Evolutionary conservation across 2,888 invertebrate species (phyloP), one percentile per base, ranked within the genome.

Genomic region (Lumbricus terrestris): DNA sequence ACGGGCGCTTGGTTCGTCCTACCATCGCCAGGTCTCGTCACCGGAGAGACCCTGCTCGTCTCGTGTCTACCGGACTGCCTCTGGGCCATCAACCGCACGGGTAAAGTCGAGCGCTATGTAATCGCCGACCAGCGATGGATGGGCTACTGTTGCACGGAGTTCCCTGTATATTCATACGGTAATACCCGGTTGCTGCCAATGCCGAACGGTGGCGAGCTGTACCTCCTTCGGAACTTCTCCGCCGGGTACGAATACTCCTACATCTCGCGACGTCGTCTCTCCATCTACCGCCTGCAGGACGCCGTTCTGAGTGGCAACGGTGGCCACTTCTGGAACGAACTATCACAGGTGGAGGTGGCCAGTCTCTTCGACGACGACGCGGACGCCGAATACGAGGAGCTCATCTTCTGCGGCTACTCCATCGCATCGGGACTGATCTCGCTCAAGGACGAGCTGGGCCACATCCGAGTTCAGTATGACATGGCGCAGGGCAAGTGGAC

Each of bases 161-260:
- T 38, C 33, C 88, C 35, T 23, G 88, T 23, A 16, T 88, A 5
- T 5, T 29, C 38, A 6, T 13, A 29, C 88, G 33, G 88, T 29
- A 88, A 34, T 6, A 11, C 6, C 89, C 40, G 20, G 8, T 38
- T 89, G 8, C 89, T 89, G 8, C 89, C 89, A 20, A 89, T 89
- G 42, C 29, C 89, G n/a, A 42, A 33, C 8, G 42, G 42, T 42
- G 29, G 42, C 16, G 40, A 33, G 11, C 38, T 89, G 29, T 89
- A 89, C 38, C 4, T 89, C n/a, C 42, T 89, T 23, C 89, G 89
- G n/a, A 15, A 13, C 89, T 89, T n/a, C 89, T 89, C 89, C 29
- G 11, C 89, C n/a, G 38, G 89, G 6, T 15, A n/a, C n/a, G 11
- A 13, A 13, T 34, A 89, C 42, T 40, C 5, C 42, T 37, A n/a